Percentiles rank a stretch among this genome's conserved stretches.
phyloP scores from a whole-genome alignment of 2,797 vertebrate species.

The Spatula versicolor region DNA sequence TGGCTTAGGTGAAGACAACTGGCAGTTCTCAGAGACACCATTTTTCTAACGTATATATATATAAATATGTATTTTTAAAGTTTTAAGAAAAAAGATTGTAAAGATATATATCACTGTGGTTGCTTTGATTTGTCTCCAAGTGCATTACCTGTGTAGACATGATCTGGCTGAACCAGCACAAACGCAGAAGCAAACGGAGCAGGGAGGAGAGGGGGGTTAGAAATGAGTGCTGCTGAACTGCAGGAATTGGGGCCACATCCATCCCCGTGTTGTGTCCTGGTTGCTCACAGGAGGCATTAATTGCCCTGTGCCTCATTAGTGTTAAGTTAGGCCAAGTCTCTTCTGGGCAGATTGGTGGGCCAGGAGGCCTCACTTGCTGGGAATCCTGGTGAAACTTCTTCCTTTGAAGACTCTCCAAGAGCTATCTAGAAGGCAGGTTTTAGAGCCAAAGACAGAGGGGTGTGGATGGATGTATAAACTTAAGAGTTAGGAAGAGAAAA shows the following conservation, averaged over 20 bases:
- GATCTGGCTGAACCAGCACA: neutral
- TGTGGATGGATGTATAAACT: neutral
- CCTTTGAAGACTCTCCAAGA: neutral
- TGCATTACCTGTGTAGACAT: neutral
- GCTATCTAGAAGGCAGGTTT: neutral
- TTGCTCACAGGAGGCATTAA: neutral
- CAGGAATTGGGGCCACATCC: neutral
- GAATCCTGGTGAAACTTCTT: neutral
- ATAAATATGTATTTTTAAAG: neutral
- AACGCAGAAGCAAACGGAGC: neutral
- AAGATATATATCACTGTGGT: neutral
- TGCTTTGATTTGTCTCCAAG: neutral
- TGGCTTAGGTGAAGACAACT: neutral
- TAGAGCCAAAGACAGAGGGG: neutral
- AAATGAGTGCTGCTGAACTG: neutral
- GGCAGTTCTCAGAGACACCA: neutral
- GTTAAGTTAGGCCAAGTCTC: neutral
- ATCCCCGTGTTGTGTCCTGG: rapidly evolving
- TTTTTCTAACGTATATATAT: neutral
- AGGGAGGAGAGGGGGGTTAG: neutral
- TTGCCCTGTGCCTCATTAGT: neutral
- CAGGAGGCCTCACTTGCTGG: neutral
- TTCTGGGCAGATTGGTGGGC: neutral
- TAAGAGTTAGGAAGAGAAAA: neutral
- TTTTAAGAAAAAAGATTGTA: neutral